A percentile compares a stretch with the other conserved stretches of the same genome.
phyloP scores from a whole-genome alignment of 2,797 vertebrate genomes.

The Okamejei kenojei region DNA sequence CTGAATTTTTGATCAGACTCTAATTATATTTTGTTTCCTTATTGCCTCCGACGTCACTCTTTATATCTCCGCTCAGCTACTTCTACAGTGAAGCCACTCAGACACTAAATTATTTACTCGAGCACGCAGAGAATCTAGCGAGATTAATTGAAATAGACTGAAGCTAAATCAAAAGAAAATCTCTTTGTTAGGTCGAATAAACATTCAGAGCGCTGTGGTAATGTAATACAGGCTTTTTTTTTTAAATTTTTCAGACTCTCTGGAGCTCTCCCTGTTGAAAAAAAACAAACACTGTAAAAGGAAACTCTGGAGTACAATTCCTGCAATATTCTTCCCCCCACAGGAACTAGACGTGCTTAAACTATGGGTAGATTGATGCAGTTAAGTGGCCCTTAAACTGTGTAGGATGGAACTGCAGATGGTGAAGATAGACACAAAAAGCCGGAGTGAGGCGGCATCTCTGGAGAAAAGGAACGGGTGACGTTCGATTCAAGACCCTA shows the following conservation, averaged over 20 bases:
- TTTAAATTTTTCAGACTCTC: background rate
- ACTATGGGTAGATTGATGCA: background rate
- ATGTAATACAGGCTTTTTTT: background rate
- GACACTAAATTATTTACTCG: background rate
- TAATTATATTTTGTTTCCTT: background rate
- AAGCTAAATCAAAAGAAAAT: background rate
- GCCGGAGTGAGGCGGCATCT: no score
- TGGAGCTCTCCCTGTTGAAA: background rate
- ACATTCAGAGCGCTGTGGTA: background rate
- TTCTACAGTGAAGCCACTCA: background rate
- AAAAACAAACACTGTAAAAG: background rate
- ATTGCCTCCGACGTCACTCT: background rate
- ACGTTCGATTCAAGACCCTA: no score
- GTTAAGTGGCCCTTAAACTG: background rate
- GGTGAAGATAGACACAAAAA: no score
- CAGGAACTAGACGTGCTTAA: background rate
- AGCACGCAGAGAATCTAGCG: background rate
- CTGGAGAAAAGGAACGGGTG: no score
- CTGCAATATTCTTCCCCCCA: background rate
- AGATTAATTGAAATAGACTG: background rate
- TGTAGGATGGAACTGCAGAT: no score
- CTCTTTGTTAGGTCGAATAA: background rate
- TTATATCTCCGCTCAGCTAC: background rate
- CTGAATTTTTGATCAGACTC: background rate
- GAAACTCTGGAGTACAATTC: background rate